phyloP scores from a whole-genome alignment of 2,888 invertebrate genomes.

The Drosophila kanekoi region DNA sequence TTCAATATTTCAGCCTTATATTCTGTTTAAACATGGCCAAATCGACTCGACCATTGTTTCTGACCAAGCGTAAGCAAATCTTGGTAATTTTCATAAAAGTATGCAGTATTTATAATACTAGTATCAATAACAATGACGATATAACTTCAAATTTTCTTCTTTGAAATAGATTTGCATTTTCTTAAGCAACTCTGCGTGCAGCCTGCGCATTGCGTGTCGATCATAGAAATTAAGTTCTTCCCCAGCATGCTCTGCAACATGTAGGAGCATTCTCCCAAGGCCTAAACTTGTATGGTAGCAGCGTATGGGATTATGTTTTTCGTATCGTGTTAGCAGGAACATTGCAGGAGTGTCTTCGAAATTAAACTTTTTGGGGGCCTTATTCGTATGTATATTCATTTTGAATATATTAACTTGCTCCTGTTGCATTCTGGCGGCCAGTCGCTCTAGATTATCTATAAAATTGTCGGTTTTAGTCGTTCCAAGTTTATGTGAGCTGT shows the following conservation, averaged over 20 bases:
- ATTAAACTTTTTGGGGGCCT: slow-evolving; percentile 47
- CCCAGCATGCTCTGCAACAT: slow-evolving; percentile 32
- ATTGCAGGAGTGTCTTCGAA: slow-evolving; percentile 34
- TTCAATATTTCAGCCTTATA: too few species aligned
- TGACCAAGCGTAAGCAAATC: too few species aligned
- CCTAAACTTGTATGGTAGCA: slow-evolving; percentile 15
- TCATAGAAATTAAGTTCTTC: slow-evolving; percentile 40
- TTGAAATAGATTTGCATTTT: slow-evolving; percentile 24
- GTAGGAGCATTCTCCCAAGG: slow-evolving; percentile 25
- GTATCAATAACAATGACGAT: too few species aligned
- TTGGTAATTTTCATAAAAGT: too few species aligned
- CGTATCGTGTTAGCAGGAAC: slow-evolving; percentile 26
- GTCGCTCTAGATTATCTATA: slow-evolving; percentile 1
- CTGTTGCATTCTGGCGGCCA: slow-evolving; percentile 35
- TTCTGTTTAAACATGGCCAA: too few species aligned
- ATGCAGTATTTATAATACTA: too few species aligned
- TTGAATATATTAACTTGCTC: slow-evolving; percentile 49
- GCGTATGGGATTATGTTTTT: slow-evolving; percentile 38
- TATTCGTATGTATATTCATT: slow-evolving; percentile 39
- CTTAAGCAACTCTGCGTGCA: slow-evolving; percentile 30
- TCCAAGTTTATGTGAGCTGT: slow-evolving; percentile 19
- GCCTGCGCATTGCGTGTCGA: slow-evolving; percentile 17
- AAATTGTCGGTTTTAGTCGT: not conserved
- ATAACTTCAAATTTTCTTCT: not conserved
- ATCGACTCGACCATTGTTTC: too few species aligned